Evolutionary conservation across 2,113 vertebrate genomes (phyloP).

Genomic region (Crotophaga sulcirostris): DNA sequence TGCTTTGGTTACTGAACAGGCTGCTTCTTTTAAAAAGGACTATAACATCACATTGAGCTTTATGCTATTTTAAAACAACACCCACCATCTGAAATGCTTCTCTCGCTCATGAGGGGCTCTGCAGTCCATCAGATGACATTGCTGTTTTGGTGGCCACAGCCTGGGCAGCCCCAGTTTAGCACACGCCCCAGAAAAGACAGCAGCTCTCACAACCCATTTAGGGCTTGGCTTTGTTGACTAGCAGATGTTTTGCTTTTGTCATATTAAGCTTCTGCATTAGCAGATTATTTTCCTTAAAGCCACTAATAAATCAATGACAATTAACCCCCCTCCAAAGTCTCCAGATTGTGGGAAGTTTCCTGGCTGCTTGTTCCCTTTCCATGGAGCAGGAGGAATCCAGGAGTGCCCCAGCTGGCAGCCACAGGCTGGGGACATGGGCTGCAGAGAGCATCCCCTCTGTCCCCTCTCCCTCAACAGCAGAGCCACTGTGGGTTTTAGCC

Average conservation of each 20-base stretch:
- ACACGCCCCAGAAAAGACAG: background rate
- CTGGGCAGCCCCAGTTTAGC: background rate
- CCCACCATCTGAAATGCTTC: background rate
- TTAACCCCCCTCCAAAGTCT: background rate
- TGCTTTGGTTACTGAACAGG: background rate
- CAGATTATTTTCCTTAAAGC: slow-evolving; percentile 35
- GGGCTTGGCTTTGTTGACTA: background rate
- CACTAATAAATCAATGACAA: slow-evolving; percentile 42
- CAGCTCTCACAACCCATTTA: background rate
- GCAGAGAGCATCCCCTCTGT: background rate
- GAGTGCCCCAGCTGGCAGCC: rapidly evolving
- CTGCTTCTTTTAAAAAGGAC: background rate
- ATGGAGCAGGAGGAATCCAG: background rate
- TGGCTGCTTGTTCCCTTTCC: background rate
- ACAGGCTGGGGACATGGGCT: background rate
- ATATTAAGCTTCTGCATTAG: slow-evolving; percentile 6
- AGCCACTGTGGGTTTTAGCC: background rate
- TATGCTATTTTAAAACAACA: background rate
- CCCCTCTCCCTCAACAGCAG: background rate
- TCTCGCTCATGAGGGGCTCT: background rate
- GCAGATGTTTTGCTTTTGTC: slow-evolving; percentile 35
- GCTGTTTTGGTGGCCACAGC: background rate
- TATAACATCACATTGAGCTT: background rate
- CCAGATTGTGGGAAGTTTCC: background rate
- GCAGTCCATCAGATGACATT: background rate